A percentile compares a stretch with the other conserved stretches of the same genome.
Conservation (phyloP, 2,113 vertebrate genomes). For the Gorsachius goisagi region DNA sequence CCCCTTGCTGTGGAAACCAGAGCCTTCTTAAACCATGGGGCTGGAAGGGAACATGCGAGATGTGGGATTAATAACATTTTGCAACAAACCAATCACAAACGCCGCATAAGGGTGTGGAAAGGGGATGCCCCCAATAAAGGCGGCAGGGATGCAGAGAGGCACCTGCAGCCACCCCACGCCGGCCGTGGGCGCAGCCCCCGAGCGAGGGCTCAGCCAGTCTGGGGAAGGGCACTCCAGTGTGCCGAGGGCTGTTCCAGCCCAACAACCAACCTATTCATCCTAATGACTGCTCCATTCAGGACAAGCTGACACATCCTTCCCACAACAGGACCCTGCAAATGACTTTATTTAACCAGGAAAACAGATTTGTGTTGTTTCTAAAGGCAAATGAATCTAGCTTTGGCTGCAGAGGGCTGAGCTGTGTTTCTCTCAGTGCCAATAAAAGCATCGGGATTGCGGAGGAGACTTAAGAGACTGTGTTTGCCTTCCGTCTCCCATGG, state of each 20-base stretch:
- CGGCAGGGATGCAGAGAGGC: background rate
- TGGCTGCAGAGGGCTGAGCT: constrained; percentile 11
- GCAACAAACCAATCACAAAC: background rate
- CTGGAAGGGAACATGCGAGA: accelerated
- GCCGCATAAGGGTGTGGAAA: accelerated
- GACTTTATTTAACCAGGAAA: constrained; percentile 38
- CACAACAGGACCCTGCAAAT: constrained; percentile 16
- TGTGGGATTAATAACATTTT: background rate
- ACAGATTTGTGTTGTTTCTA: constrained; percentile 50
- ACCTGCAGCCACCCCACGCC: background rate
- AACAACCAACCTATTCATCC: constrained; percentile 29
- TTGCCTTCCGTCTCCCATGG: constrained; percentile 9
- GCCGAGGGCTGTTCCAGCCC: background rate
- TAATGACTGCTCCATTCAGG: constrained; percentile 28
- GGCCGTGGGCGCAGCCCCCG: background rate
- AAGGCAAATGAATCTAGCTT: background rate
- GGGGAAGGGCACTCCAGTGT: background rate
- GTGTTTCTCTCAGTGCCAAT: background rate
- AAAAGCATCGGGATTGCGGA: background rate
- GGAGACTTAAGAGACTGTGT: constrained; percentile 19
- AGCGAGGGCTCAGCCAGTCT: background rate
- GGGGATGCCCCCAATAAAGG: background rate
- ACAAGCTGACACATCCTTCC: background rate
- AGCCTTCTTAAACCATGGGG: background rate
- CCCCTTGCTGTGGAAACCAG: background rate